Base-by-base conservation (phyloP, 2,797 vertebrate species). In the Clamator glandarius region DNA sequence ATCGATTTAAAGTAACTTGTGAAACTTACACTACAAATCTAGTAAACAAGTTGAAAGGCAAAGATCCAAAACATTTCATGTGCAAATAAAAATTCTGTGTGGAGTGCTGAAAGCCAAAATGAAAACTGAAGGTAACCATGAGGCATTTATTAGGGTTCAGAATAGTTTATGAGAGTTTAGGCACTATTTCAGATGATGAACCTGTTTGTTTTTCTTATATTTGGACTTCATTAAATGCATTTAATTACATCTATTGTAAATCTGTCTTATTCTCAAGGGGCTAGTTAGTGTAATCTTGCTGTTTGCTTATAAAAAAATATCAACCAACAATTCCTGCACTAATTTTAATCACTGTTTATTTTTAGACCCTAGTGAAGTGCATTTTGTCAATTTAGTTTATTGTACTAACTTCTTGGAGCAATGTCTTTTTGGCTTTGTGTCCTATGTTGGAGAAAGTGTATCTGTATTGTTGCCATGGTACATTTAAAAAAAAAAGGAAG, bases 211-310 rank as follows among this genome's bases (percentile, higher is more conserved):
- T 41, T 92, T 91, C 39, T 95, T 90, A 16, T 84, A 77, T 84
- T 96, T 96, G 67, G 80, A 78, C 94, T 97, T 94, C 61, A 93
- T 95, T 96, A 94, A 91, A 95, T 78, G 13, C 52, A 88, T 96
- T 97, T 96, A 95, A 95, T 96, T 95, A 94, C 93, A 94, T 94
- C 69, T 92, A 19, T 89, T 96, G 63, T 94, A 97, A 96, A 96
- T 93, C 87, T 95, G 23, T 64, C 86, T 80, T 72, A 79, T 91
- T 95, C 93, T 44, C 78, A 79, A 61, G 61, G 74, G 81, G 50
- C 13, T 75, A 89, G 88, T 97, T 92, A 95, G 91, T 82, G 44
- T 95, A 89, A 94, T 97, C 87, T 95, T 97, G 78, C 76, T 95
- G 58, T 95, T 96, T 96, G 87, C 74, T 91, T 95, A 62, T 73